Conservation (phyloP, 1,140 invertebrate species). For the Drosophila sproati region DNA sequence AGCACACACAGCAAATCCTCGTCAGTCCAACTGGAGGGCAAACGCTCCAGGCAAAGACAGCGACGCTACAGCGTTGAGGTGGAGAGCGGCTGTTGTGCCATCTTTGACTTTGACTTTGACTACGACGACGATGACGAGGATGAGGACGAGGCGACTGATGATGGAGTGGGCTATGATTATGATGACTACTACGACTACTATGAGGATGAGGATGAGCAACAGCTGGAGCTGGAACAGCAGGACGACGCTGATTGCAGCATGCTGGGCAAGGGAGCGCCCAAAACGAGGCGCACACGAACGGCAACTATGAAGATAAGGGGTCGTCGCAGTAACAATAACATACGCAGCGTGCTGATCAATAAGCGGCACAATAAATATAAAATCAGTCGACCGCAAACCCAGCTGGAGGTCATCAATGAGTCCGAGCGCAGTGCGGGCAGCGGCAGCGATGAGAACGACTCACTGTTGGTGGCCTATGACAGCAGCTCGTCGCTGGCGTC, state of each 20-base stretch:
- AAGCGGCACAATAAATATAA: slow-evolving; percentile 83
- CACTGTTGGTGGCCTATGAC: slow-evolving; percentile 84
- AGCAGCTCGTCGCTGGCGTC: slow-evolving; percentile 84
- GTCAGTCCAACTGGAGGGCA: slow-evolving; percentile 36
- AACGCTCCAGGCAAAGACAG: slow-evolving; percentile 59
- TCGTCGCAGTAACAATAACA: slow-evolving; percentile 72
- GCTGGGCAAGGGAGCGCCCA: slow-evolving; percentile 49
- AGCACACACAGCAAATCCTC: slow-evolving; percentile 53
- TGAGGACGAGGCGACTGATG: slow-evolving; percentile 63
- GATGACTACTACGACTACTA: slow-evolving; percentile 75
- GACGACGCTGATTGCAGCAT: slow-evolving; percentile 75
- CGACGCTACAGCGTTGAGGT: slow-evolving; percentile 61
- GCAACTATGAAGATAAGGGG: slow-evolving; percentile 55
- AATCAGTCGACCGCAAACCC: slow-evolving; percentile 76
- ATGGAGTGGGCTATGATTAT: slow-evolving; percentile 66
- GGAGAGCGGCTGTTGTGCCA: slow-evolving; percentile 73
- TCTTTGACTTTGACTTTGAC: slow-evolving; percentile 79
- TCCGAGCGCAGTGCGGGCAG: slow-evolving; percentile 80
- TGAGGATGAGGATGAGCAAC: slow-evolving; percentile 63
- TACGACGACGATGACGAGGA: slow-evolving; percentile 70
- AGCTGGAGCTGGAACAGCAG: slow-evolving; percentile 46
- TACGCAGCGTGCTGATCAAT: slow-evolving; percentile 79
- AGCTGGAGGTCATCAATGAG: slow-evolving; percentile 83
- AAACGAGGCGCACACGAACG: slow-evolving; percentile 35
- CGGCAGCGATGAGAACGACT: slow-evolving; percentile 84